phyloP scores from a whole-genome alignment of 2,113 vertebrate genomes.

The Bubo scandiacus region DNA sequence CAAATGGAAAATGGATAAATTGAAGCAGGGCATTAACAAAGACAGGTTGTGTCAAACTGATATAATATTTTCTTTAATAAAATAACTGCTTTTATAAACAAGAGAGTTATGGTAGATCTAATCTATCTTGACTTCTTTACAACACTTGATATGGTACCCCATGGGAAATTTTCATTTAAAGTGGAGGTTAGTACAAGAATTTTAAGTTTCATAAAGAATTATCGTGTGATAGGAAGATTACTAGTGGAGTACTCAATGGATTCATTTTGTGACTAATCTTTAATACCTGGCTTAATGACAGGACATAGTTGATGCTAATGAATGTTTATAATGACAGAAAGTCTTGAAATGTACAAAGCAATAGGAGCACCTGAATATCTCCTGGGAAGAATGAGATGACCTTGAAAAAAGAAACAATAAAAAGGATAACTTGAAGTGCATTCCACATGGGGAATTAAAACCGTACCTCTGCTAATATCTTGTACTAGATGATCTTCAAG shows the following conservation, averaged over 20 bases:
- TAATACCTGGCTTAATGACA: background rate
- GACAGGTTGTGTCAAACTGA: background rate
- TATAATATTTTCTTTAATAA: background rate
- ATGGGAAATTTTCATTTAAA: slow-evolving; percentile 1
- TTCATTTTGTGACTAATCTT: background rate
- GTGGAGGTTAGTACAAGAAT: background rate
- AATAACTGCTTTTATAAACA: background rate
- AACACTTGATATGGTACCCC: background rate
- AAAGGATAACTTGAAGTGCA: background rate
- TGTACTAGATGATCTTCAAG: no score
- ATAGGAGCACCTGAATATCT: background rate
- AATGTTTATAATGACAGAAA: background rate
- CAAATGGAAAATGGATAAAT: background rate
- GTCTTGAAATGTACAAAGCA: background rate
- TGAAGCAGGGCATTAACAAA: background rate
- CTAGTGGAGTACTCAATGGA: background rate
- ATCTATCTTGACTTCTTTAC: background rate
- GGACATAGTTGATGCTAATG: background rate
- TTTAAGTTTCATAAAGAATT: background rate
- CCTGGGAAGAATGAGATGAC: background rate
- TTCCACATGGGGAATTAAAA: background rate
- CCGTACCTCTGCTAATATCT: background rate
- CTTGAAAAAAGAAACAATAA: background rate
- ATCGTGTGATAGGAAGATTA: background rate
- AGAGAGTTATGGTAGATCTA: background rate